Conservation (phyloP, 2,888 invertebrate species). For the Perizoma affinitatum region DNA sequence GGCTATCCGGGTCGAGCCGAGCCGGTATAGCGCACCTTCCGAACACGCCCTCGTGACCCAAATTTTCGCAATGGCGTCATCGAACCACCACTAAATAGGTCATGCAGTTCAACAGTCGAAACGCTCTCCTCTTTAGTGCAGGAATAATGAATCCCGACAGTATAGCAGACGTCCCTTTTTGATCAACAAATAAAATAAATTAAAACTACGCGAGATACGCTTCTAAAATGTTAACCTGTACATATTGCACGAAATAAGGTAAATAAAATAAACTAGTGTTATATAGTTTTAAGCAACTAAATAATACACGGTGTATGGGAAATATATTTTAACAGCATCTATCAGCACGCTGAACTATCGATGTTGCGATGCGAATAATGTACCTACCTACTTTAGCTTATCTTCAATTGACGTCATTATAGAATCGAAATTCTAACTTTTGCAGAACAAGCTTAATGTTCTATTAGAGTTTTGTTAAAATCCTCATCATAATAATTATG, state of each 20-base stretch:
- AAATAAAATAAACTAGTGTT: too few relatives aligned
- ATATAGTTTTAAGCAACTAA: too few relatives aligned
- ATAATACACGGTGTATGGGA: too few relatives aligned
- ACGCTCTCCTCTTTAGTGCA: slow-evolving; percentile 47
- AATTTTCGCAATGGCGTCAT: slow-evolving; percentile 77
- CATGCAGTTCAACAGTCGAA: slow-evolving; percentile 46
- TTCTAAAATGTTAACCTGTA: too few relatives aligned
- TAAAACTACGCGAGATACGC: too few relatives aligned
- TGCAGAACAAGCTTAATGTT: too few relatives aligned
- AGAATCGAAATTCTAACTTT: too few relatives aligned
- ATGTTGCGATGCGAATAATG: too few relatives aligned
- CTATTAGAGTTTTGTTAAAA: too few relatives aligned
- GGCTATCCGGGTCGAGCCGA: slow-evolving; percentile 29
- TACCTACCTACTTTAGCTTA: too few relatives aligned
- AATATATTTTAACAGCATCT: not conserved
- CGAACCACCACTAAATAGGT: slow-evolving; percentile 69
- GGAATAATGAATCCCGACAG: slow-evolving; percentile 33
- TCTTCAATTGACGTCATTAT: too few relatives aligned
- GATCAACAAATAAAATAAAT: not conserved
- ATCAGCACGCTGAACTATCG: not conserved
- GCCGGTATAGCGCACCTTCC: slow-evolving; percentile 21
- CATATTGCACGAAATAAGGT: not conserved
- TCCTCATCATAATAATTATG: too few relatives aligned
- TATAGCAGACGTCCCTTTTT: slow-evolving; percentile 15
- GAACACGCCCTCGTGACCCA: slow-evolving; percentile 63